Base-by-base conservation (phyloP, 2,113 vertebrate species). In the Notarius quadriscutis region DNA sequence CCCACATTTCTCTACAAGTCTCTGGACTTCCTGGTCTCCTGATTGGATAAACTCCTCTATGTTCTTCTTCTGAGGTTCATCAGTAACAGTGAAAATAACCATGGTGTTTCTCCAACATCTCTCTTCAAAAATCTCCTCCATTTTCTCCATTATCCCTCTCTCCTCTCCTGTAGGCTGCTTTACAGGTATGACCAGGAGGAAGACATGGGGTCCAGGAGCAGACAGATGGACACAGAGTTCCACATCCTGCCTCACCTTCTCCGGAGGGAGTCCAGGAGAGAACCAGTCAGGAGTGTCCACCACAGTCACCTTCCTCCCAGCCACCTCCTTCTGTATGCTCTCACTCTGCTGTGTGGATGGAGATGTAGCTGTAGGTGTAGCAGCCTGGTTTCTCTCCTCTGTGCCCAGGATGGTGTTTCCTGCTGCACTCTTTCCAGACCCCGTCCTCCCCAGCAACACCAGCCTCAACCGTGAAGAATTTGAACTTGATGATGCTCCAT, bases 301-400 rank as follows among this genome's bases (percentile, higher is more conserved):
- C 20, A 75, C 41, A 51, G 72, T 11, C 72, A 75, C 41, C 20
- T 25, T 75, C 48, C 72, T 75, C 41, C 72, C 80, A 34, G 30
- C 87, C 27, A 90, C 87, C 18, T 53, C 65, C 15, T 62, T 58
- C 15, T 80, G 77, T 86, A 65, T 69, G 74, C 57, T 84, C 50
- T 81, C n/a, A 77, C 87, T 78, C 71, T 84, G 15, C 34, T 51
- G 72, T 1, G 50, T 27, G 7, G 22, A 5, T 55, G 75, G 27
- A 27, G 25, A 7, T 78, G 12, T 27, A 15, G 48, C 11, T 55
- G 75, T 55, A 27, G 25, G 3, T 78, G 12, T 8, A 67, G 53
- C 41, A 83, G 7, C 41, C 86, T 80, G 30, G 34, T 63, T 63
- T 7, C 34, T n/a, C 58, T 82, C 22, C 17, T 14, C 80, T 62